Conservation (phyloP, 2,888 invertebrate species). For the Pollenia labialis region DNA sequence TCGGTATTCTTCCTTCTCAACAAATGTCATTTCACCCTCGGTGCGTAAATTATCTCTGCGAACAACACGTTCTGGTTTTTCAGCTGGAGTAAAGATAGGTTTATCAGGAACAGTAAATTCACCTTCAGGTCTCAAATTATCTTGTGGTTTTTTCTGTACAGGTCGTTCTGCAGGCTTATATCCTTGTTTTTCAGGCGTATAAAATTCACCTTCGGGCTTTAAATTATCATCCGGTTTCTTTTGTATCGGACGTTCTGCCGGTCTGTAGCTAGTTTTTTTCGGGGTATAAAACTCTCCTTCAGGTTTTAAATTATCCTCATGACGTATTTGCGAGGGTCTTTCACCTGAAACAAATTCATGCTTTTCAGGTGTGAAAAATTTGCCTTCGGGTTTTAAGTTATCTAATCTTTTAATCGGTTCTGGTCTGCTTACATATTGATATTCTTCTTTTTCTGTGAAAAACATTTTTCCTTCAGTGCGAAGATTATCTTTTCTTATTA, state of each 20-base stretch:
- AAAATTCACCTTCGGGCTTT: conserved; percentile 85
- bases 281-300: conserved; percentile 85
- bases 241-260: conserved; percentile 84
- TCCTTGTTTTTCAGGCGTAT: conserved; percentile 84
- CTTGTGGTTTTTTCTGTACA: conserved; percentile 85
- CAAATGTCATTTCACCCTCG: conserved; percentile 85
- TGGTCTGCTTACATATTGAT: conserved; percentile 82
- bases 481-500: conserved; percentile 84
- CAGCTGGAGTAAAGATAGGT: conserved; percentile 84
- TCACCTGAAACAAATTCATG: conserved; percentile 81
- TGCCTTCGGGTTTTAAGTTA: conserved; percentile 84
- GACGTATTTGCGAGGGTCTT: conserved; percentile 83
- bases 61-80: conserved; percentile 83
- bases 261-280: conserved; percentile 82
- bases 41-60: conserved; percentile 85
- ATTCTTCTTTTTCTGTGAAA: conserved; percentile 81
- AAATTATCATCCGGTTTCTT: conserved; percentile 85
- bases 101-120: conserved; percentile 83
- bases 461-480: conserved; percentile 82
- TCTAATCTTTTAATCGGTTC: conserved; percentile 84
- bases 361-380: conserved; percentile 79
- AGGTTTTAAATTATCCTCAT: conserved; percentile 84
- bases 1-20: conserved; percentile 78
- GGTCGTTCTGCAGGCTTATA: conserved; percentile 84
- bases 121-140: conserved; percentile 85